Conservation (phyloP, 1,140 invertebrate genomes). For the Aphaenogaster rudis region DNA sequence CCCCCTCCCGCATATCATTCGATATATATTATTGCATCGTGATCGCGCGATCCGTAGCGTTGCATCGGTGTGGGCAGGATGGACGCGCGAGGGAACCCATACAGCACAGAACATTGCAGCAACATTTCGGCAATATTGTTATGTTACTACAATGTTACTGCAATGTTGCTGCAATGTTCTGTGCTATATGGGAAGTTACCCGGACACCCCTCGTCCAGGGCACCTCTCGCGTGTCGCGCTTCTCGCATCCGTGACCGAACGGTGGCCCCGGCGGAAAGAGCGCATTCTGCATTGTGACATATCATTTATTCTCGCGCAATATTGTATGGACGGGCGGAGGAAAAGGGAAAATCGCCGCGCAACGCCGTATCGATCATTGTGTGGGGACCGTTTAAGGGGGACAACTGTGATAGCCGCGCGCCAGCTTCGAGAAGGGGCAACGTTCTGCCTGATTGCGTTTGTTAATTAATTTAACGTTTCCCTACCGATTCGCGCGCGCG, state of each 20-base stretch:
- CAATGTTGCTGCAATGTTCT: no score
- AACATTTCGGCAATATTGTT: no score
- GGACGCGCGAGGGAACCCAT: background rate
- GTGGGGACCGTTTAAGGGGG: background rate
- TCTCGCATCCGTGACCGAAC: background rate
- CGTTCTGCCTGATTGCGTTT: background rate
- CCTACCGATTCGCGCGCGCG: background rate
- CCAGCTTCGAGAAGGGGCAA: conserved; percentile 65
- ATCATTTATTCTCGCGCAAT: conserved; percentile 32
- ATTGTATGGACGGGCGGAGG: background rate
- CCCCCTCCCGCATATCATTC: background rate
- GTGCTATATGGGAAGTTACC: background rate
- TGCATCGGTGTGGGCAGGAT: background rate
- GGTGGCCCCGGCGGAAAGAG: background rate
- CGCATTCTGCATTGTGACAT: conserved; percentile 22
- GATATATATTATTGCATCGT: conserved; percentile 21
- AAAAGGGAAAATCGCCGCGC: background rate
- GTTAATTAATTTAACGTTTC: background rate
- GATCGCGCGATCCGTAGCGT: background rate
- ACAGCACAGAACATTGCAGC: no score
- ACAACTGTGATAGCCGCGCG: conserved; percentile 74
- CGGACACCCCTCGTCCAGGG: background rate
- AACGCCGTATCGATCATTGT: background rate
- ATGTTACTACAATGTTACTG: no score
- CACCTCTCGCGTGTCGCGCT: background rate